These are phyloP conservation scores for Martes martes DNA, from an alignment of 2,113 vertebrate species.

Conservation along the genomic window DNA sequence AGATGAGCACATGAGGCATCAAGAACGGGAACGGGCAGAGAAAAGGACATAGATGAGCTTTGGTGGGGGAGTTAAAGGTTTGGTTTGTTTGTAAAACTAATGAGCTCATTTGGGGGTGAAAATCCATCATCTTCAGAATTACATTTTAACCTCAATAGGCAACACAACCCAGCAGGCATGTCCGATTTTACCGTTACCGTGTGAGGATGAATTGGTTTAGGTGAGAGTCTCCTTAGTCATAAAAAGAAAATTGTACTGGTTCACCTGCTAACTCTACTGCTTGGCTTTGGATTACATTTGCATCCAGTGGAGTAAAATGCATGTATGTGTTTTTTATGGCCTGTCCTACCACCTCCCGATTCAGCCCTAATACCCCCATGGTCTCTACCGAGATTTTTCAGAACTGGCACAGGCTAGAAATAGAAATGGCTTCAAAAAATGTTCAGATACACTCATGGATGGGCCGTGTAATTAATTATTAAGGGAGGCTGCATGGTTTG, in stretches of 20 bases:
- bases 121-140: not conserved
- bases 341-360: not conserved
- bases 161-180: not conserved
- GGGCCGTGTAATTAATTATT: constrained; percentile 34
- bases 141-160: not conserved
- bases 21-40: not conserved
- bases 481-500: constrained; percentile 37
- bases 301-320: not conserved
- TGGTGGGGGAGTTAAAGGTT: not conserved
- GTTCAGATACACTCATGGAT: constrained; percentile 52
- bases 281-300: not conserved
- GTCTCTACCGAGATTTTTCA: not conserved
- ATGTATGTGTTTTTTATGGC: not conserved
- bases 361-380: not conserved
- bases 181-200: not conserved
- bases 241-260: not conserved
- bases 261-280: not conserved
- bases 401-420: constrained; percentile 25
- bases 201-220: constrained; percentile 40
- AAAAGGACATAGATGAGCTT: not conserved
- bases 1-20: too few species aligned
- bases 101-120: not conserved
- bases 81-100: constrained; percentile 1
- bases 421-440: constrained; percentile 34
- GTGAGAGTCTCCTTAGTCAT: not conserved